Evolutionary conservation across 1,140 invertebrate genomes (phyloP), one percentile per base, ranked within the genome.

Genomic region (Colletes gigas): DNA sequence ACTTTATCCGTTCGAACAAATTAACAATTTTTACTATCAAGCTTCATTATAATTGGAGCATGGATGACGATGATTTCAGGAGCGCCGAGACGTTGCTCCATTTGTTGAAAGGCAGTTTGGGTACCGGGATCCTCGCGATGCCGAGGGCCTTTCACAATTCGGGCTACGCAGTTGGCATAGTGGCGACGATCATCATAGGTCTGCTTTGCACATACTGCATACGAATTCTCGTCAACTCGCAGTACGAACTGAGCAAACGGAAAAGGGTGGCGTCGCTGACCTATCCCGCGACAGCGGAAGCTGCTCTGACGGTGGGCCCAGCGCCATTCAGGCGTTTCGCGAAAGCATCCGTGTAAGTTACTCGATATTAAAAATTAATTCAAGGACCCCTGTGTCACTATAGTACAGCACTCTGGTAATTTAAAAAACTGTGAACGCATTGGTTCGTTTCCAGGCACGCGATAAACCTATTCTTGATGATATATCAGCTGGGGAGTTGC

Each of bases 61-160:
- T 1, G 0, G 0, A 17, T 1, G 5, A 21, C 19, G 6, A 30
- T 15, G 4, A 15, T 80, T 93, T 15, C 88, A 97, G 96, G 66
- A 96, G 57, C 9, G 7, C 90, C 54, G 96, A 97, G 77, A 97
- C 97, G 0, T 93, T 97, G 82, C 95, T 97, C 65, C 97, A 98
- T 90, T 89, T 98, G 75, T 89, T 97, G 41, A 98, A 97, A 89
- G 97, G 96, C 21, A 98, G 97, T 89, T 94, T 98, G 63, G 98
- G 98, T 15, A 98, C 97, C 0, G 97, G 98, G 12, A 97, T 98
- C 73, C 91, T 98, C 66, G 97, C 97, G 44, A 98, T 98, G 96
- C 97, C 97, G 1, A 94, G 95, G 83, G 97, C 97, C 0, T 96
- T 98, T 63, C 93, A 94, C 60, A 95, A 98, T 89, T 94, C 97